Percentiles rank a stretch among this genome's conserved stretches.
These are phyloP conservation scores for Rambutsinella grinnellia DNA, from an alignment of 2,888 invertebrate species.

Conservation along the genomic window DNA sequence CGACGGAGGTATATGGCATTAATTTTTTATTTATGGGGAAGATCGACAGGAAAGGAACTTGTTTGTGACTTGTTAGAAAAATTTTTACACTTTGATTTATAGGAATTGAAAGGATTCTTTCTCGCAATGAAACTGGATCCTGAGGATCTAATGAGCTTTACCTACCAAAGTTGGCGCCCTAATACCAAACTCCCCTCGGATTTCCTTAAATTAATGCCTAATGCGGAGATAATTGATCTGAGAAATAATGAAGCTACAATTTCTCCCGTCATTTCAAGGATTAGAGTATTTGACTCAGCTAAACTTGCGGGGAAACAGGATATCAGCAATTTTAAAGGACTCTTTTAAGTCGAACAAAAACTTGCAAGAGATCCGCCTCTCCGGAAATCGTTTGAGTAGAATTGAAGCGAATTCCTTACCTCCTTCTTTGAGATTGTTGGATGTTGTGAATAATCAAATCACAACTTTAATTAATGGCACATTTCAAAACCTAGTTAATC, in stretches of 20 bases:
- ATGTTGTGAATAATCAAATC: conserved; percentile 56
- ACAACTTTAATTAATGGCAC: conserved; percentile 51
- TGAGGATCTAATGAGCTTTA: conserved; percentile 54
- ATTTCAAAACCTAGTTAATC: conserved; percentile 46
- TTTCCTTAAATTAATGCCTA: conserved; percentile 55
- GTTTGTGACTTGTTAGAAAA: not conserved
- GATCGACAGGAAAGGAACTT: not conserved
- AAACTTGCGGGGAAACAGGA: conserved; percentile 45
- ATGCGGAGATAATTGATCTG: conserved; percentile 58
- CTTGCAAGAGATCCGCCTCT: conserved; percentile 48
- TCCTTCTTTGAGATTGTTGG: conserved; percentile 37
- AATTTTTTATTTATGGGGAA: too few relatives aligned
- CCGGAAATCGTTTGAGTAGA: conserved; percentile 44
- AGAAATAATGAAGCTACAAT: conserved; percentile 47
- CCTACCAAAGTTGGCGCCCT: conserved; percentile 42
- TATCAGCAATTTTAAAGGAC: conserved; percentile 27
- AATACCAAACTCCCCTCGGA: conserved; percentile 53
- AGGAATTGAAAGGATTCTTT: conserved; percentile 57
- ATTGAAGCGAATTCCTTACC: conserved; percentile 57
- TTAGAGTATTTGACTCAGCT: conserved; percentile 50
- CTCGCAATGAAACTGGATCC: conserved; percentile 55
- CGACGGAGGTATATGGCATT: conserved; percentile 25
- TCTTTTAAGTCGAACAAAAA: conserved; percentile 45
- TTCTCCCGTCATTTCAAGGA: conserved; percentile 52
- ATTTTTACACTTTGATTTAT: conserved; percentile 14